Evolutionary conservation across 2,113 vertebrate species (phyloP), one percentile per base, ranked within the genome.

Genomic region (Paracanthobrama guichenoti): DNA sequence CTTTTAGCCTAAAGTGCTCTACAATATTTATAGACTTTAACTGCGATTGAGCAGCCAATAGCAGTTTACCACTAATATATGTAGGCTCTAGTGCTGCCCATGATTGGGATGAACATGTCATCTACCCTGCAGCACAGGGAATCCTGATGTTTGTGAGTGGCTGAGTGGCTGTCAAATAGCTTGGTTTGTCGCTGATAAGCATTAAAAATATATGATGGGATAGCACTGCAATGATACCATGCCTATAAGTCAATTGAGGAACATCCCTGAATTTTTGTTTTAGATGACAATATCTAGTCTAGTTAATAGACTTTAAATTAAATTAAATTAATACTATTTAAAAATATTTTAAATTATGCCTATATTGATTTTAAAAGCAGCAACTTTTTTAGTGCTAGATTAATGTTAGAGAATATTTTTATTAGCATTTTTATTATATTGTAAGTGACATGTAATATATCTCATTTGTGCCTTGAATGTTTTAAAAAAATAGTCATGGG

Each of bases 141-240:
- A 66, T 79, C 26, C 16, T 76, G 48, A 87, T 84, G 77, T 84
- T 42, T 75, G 42, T 71, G 31, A 89, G 73, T 3, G 75, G 53
- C 73, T 87, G 10, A 69, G 59, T 81, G 67, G 78, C 35, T 60
- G 55, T 78, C 77, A 55, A 67, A 75, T 53, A 18, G 48, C 14
- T 42, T 71, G 78, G 28, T 24, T 76, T 39, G 55, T 18, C 78
- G 22, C n/a, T 71, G 85, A 24, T 81, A 81, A 64, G 14, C 24
- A 24, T 66, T 59, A 28, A 87, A 86, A 66, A 85, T 85, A 64
- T 42, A 74, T 83, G 74, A 53, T 14, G 20, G 74, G 66, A n/a
- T 31, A 14, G 22, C 44, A 31, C 39, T 79, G 20, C 42, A 46
- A 12, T 72, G 42, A 72, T 46, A 72, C 22, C 22, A 82, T 50